These are phyloP conservation scores for Tetramorium alpestre DNA, from an alignment of 1,140 invertebrate genomes.

Conservation along the genomic window DNA sequence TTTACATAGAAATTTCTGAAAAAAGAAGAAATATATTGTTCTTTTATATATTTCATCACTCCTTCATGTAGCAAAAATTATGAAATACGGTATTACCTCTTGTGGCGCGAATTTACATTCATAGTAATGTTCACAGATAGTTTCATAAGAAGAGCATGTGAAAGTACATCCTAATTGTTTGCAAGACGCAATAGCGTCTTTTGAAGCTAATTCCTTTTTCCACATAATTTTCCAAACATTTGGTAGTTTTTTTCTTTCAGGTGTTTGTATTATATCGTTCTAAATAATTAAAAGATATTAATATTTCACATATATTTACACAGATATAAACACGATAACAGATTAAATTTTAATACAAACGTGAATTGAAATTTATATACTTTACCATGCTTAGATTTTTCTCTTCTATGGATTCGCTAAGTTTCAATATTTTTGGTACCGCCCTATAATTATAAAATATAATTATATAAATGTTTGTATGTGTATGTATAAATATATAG, in stretches of 20 bases:
- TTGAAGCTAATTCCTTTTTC: constrained; percentile 72
- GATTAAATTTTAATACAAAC: constrained; percentile 35
- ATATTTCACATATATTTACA: not conserved
- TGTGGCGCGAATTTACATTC: constrained; percentile 78
- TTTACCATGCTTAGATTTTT: constrained; percentile 5
- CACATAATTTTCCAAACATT: constrained; percentile 75
- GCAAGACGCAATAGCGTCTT: constrained; percentile 70
- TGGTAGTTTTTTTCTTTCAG: constrained; percentile 74
- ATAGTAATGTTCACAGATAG: constrained; percentile 78
- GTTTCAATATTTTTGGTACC: constrained; percentile 79
- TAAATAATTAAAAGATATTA: constrained; percentile 59
- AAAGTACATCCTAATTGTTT: constrained; percentile 77
- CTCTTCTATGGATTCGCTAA: constrained; percentile 74
- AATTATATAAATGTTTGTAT: not conserved
- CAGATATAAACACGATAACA: not conserved
- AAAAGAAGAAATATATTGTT: constrained; percentile 28
- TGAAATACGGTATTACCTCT: constrained; percentile 60
- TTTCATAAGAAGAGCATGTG: constrained; percentile 64
- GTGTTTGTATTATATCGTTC: constrained; percentile 75
- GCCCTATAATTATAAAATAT: constrained; percentile 73
- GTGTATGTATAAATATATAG: not conserved
- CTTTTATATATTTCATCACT: not conserved
- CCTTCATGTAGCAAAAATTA: not conserved
- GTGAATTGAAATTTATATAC: constrained; percentile 19
- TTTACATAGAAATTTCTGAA: constrained; percentile 78